Conservation (phyloP, 2,113 vertebrate species). For the Dipodomys merriami region DNA sequence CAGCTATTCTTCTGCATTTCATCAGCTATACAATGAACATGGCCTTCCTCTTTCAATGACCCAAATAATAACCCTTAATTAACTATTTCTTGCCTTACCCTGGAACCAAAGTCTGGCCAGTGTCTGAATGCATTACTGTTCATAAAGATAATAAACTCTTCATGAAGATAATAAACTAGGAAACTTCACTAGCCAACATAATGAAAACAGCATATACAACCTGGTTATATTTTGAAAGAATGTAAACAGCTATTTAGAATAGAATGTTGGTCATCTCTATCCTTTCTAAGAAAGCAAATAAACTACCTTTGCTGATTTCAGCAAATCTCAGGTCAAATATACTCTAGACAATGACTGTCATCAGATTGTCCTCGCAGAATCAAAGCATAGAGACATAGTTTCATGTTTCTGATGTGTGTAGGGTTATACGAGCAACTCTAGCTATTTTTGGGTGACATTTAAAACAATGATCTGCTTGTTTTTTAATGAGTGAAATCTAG, state of each 20-base stretch:
- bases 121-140: not conserved
- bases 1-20: slow-evolving; percentile 47
- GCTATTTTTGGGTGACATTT: slow-evolving; percentile 4
- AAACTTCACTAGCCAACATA: not conserved
- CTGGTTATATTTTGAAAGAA: not conserved
- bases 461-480: not conserved
- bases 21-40: not conserved
- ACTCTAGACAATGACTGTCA: not conserved
- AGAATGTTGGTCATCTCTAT: not conserved
- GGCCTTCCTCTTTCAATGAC: slow-evolving; percentile 19
- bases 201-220: not conserved
- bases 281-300: not conserved
- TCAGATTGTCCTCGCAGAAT: not conserved
- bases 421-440: slow-evolving; percentile 6
- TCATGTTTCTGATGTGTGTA: not conserved
- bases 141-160: not conserved
- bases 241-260: not conserved
- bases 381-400: not conserved
- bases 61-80: slow-evolving; percentile 42
- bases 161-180: not conserved
- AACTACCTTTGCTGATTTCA: not conserved
- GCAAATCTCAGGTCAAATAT: not conserved
- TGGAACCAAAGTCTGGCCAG: not conserved
- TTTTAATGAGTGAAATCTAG: not conserved
- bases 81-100: not conserved